A percentile compares a stretch with the other conserved stretches of the same genome.
phyloP scores from a whole-genome alignment of 2,888 invertebrate genomes.

The Oeneis ivallda region DNA sequence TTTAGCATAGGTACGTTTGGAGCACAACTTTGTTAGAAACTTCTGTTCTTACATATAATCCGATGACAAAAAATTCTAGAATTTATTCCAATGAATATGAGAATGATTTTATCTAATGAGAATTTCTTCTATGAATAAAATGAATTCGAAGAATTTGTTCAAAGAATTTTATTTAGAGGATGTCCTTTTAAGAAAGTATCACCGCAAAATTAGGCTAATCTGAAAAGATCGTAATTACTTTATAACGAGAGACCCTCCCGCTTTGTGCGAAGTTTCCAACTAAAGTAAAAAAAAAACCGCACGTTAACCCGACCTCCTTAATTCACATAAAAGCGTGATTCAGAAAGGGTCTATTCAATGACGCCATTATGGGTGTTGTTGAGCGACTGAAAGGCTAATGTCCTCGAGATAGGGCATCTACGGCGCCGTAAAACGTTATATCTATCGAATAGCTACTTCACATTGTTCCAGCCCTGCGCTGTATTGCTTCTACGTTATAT shows the following conservation, averaged over 20 bases:
- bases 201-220: slow-evolving; percentile 12
- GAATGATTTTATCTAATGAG: no score
- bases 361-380: slow-evolving; percentile 31
- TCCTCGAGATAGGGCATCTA: slow-evolving; percentile 41
- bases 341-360: slow-evolving; percentile 32
- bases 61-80: no score
- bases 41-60: no score
- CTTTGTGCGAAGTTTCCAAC: slow-evolving; percentile 15
- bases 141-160: no score
- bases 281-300: slow-evolving; percentile 20
- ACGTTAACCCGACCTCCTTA: slow-evolving; percentile 22
- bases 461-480: background rate
- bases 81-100: no score
- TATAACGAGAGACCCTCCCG: slow-evolving; percentile 12
- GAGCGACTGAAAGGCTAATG: slow-evolving; percentile 37
- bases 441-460: slow-evolving; percentile 14
- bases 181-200: background rate
- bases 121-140: no score
- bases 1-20: no score
- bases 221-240: slow-evolving; percentile 20
- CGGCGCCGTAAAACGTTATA: slow-evolving; percentile 56
- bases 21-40: no score
- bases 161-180: background rate
- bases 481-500: no score
- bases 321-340: slow-evolving; percentile 32